Conservation (phyloP, 2,113 vertebrate species). For the Leucopsar rothschildi region DNA sequence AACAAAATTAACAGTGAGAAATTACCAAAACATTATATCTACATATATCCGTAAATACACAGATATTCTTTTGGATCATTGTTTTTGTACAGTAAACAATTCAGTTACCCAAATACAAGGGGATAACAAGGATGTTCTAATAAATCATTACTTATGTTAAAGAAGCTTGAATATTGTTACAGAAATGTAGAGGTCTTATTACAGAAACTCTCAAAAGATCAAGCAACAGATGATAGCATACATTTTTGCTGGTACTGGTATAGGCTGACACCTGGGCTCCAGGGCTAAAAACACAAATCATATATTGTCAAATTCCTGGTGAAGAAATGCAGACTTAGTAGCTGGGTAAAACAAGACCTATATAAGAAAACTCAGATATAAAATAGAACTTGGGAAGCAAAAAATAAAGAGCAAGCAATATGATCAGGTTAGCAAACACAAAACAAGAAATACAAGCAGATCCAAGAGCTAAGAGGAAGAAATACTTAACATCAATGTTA, state of each 20-base stretch:
- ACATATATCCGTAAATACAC: background rate
- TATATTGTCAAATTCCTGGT: background rate
- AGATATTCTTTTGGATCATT: background rate
- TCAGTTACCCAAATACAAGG: background rate
- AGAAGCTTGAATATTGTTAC: background rate
- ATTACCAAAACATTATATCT: background rate
- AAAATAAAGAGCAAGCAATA: background rate
- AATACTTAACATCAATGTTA: background rate
- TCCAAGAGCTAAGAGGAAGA: background rate
- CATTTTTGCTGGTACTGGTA: background rate
- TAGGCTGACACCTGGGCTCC: background rate
- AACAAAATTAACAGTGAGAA: background rate
- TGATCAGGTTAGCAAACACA: background rate
- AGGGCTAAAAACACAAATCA: background rate
- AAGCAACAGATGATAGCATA: background rate
- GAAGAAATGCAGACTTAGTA: background rate
- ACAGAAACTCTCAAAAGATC: background rate
- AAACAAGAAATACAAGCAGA: background rate
- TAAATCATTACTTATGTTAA: background rate
- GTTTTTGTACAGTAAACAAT: background rate
- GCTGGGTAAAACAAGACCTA: background rate
- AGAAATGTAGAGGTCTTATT: background rate
- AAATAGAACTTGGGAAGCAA: background rate
- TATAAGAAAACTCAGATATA: background rate
- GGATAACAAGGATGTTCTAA: background rate